Evolutionary conservation across 2,888 invertebrate species (phyloP).

Genomic region (Catocala nupta): DNA sequence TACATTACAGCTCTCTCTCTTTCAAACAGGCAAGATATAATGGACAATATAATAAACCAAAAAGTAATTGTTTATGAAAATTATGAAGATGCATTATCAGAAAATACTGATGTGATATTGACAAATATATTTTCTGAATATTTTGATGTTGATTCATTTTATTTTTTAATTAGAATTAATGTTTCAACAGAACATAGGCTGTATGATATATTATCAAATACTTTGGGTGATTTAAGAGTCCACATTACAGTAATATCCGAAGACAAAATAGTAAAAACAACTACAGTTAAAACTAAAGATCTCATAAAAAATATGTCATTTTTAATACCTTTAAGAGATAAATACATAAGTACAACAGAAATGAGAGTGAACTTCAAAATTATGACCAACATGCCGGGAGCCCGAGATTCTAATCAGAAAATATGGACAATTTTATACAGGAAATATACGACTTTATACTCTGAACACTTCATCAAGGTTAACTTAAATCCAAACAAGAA

Average conservation of each 20-base stretch:
- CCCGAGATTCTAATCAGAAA: conserved; percentile 61
- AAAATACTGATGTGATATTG: conserved; percentile 57
- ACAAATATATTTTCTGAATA: conserved; percentile 68
- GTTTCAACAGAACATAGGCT: conserved; percentile 56
- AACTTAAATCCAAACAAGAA: conserved; percentile 36
- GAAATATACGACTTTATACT: conserved; percentile 58
- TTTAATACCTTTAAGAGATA: conserved; percentile 61
- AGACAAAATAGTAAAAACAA: conserved; percentile 62
- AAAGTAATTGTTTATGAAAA: conserved; percentile 64
- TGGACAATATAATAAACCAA: conserved; percentile 63
- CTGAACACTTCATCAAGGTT: conserved; percentile 72
- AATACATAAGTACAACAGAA: conserved; percentile 41
- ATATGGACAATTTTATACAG: conserved; percentile 68
- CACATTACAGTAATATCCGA: conserved; percentile 65
- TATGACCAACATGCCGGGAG: conserved; percentile 67
- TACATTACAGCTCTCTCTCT: conserved; percentile 72
- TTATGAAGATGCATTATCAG: conserved; percentile 66
- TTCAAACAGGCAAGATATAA: conserved; percentile 71
- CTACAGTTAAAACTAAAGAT: conserved; percentile 62
- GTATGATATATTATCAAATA: conserved; percentile 44
- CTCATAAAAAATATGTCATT: conserved; percentile 60
- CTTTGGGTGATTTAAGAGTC: conserved; percentile 56
- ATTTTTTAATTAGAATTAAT: conserved; percentile 64
- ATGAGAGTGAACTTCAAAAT: conserved; percentile 66
- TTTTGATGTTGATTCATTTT: conserved; percentile 58